Base-by-base conservation (phyloP, 2,888 invertebrate species). In the Tetragonula carbonaria region DNA sequence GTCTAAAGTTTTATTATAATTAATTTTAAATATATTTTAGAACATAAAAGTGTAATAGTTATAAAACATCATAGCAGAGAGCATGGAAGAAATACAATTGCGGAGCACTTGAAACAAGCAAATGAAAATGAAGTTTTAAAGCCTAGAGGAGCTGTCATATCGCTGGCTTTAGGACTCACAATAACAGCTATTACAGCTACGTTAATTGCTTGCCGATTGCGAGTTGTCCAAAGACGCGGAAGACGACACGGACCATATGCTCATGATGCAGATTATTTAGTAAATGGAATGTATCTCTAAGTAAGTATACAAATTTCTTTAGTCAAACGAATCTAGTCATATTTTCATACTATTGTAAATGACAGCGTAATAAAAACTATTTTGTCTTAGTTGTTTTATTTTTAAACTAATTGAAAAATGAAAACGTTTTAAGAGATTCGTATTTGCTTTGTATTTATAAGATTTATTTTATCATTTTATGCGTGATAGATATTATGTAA, bases 251-350 rank as follows among this genome's bases (percentile, higher is more conserved):
- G 97, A 73, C 96, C 97, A 28, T 97, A 97, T 93, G 97, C 98
- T 55, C 98, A 98, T 94, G 99, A 99, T 95, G 98, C 99, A 0
- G 99, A 99, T 95, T 99, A 99, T 95, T 96, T 99, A 92, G 99
- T 99, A 91, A 99, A 99, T 95, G 99, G 99, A 93, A 99, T 99
- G 99, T 99, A 99, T 95, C 96, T 99, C 93, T 98, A 97, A 96
- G 92, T 86, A 79, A 74, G 81, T 68, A 78, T 13, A n/a, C 5
- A 59, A 78, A 71, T 76, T 59, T 51, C 62, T 78, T 57, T 80
- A 77, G 57, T 28, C 51, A 28, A 65, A 65, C 16, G 14, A 74
- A 21, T 76, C 38, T 66, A 71, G n/a, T 80, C 59, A 77, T 83
- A 86, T 88, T 88, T 88, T 88, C 84, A 55, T 82, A 88, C 73